Base-by-base conservation (phyloP, 2,113 vertebrate species). In the Phaethon lepturus region DNA sequence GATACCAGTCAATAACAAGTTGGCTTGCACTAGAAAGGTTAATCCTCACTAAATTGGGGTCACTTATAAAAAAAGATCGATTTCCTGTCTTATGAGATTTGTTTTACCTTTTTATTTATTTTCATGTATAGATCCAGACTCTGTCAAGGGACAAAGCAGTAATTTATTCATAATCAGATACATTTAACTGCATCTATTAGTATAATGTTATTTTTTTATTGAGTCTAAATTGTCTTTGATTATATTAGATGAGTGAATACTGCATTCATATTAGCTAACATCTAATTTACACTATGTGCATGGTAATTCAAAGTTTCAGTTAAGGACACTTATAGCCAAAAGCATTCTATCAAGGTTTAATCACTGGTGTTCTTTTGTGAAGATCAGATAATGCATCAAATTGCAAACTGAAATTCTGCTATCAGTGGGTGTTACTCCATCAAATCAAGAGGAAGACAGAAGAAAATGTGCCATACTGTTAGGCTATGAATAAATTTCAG, bases 221-320 rank as follows among this genome's bases (percentile, higher is more conserved):
- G 31, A 73, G 11, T 76, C 6, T 63, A 58, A 83, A 73, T 88
- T 71, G 10, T 69, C n/a, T 91, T 96, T 64, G 35, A 76, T 24
- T 26, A 42, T 64, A 58, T 31, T 58, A 40, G 40, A 73, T 63
- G 13, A 71, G 9, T 24, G 12, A 92, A 85, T 53, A 59, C 19
- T 58, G 17, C 9, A 55, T 69, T 67, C 11, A 44, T n/a, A 29
- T 58, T 94, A 84, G 31, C 16, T 49, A 53, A 7, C 29, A 62
- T 66, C 19, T 76, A 80, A 74, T 90, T 86, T 86, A 44, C 19
- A 73, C 8, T 80, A 13, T 75, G 69, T 83, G 20, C 33, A 44
- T 71, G n/a, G 72, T 85, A 86, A 84, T 80, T 64, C 71, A 81
- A 86, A 87, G 17, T 76, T 95, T 95, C 40, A 58, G 35, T 81